Base-by-base conservation (phyloP, 2,888 invertebrate species). In the Epirrita christyi region DNA sequence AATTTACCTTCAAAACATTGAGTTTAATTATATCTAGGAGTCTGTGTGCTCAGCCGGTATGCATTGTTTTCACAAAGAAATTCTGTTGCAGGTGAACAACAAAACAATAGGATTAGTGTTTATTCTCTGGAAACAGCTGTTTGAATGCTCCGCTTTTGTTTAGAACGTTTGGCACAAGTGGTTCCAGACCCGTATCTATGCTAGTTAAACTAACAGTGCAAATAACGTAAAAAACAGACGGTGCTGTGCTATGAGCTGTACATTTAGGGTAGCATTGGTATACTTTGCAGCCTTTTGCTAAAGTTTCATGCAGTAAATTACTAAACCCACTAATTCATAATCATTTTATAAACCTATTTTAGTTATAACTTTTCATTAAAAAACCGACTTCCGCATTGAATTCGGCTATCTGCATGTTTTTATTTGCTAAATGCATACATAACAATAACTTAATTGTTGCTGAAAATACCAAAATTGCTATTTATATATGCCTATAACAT, bases 21-120 rank as follows among this genome's bases (percentile, higher is more conserved):
- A 54, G 51, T 65, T 61, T 67, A 63, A 67, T 65, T 63, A 62
- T 65, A 67, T 63, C 59, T 63, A 61, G 55, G 15, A 54, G 47
- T 60, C 51, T 59, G 67, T 62, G 63, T 65, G 56, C 53, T 61
- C 63, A 62, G 63, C 49, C 54, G 55, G 49, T 42, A n/a, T 47
- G 42, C 46, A 50, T 34, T 50, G 54, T 61, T 62, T 58, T 6
- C 61, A 65, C 63, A 67, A 67, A 65, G 63, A 62, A 60, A 59
- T 62, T 48, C 51, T 53, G 46, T 53, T 53, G 48, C 57, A 53
- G 47, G 47, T 52, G 43, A 38, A 52, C 51, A 37, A 52, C 44
- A 41, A 44, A 58, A 21, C 49, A 48, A 42, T 44, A 42, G 47
- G 48, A 55, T 55, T 55, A 55, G 28, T 28, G 38, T 55, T 55